phyloP scores from a whole-genome alignment of 2,888 invertebrate species.

The Mythimna vitellina region DNA sequence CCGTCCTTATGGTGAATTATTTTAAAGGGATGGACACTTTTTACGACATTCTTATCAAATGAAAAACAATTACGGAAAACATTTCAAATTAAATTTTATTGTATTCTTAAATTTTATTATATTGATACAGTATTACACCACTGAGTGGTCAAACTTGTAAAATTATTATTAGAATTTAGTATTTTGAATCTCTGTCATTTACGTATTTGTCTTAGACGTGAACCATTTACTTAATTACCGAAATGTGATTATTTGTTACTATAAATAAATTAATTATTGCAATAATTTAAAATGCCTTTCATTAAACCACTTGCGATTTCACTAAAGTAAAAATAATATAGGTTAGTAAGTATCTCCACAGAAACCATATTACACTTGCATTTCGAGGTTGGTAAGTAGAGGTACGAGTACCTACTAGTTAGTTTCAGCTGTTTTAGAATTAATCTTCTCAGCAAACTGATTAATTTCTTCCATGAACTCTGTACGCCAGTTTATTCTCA shows the following conservation, averaged over 20 bases:
- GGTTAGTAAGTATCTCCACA: neutral
- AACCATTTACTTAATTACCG: constrained; percentile 72
- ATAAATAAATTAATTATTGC: constrained; percentile 84
- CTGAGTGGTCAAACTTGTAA: constrained; percentile 43
- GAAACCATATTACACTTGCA: neutral
- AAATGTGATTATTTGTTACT: constrained; percentile 80
- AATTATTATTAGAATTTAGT: constrained; percentile 61
- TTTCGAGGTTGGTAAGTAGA: neutral
- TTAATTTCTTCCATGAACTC: constrained; percentile 32
- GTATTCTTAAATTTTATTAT: constrained; percentile 35
- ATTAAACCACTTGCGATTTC: neutral
- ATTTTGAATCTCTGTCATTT: constrained; percentile 71
- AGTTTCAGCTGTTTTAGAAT: constrained; percentile 29
- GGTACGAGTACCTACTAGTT: constrained; percentile 13
- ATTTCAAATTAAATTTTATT: constrained; percentile 29
- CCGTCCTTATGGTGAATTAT: constrained; percentile 73
- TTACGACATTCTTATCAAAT: constrained; percentile 36
- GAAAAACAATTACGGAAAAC: constrained; percentile 20
- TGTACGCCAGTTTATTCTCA: constrained; percentile 18
- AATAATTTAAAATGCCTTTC: constrained; percentile 55
- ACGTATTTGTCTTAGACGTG: constrained; percentile 73
- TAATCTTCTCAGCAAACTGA: constrained; percentile 17
- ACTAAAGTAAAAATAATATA: neutral
- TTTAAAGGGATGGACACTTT: constrained; percentile 63
- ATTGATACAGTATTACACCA: constrained; percentile 40